These are phyloP conservation scores for Melitaea athalia DNA, from an alignment of 2,888 invertebrate genomes.

Conservation along the genomic window DNA sequence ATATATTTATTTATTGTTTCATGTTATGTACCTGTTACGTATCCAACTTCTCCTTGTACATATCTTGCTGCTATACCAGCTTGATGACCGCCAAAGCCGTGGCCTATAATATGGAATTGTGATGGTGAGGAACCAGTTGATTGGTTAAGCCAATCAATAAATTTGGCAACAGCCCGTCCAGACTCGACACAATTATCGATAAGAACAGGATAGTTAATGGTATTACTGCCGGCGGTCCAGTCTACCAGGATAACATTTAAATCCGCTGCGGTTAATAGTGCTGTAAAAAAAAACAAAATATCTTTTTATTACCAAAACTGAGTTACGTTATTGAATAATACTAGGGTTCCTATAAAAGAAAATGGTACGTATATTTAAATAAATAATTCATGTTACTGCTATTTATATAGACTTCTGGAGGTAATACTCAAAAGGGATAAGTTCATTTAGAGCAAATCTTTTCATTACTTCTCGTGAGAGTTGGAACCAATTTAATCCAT, in stretches of 20 bases:
- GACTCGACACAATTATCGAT: conserved; percentile 1
- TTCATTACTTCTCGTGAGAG: too few relatives aligned
- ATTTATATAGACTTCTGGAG: too few relatives aligned
- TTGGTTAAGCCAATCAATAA: conserved; percentile 8
- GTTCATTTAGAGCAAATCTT: too few relatives aligned
- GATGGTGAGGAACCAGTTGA: conserved; percentile 1
- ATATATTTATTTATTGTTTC: too few relatives aligned
- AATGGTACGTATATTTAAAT: too few relatives aligned
- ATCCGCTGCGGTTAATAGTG: conserved; percentile 1
- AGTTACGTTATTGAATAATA: not conserved
- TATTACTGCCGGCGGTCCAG: conserved; percentile 7
- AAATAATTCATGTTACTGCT: too few relatives aligned
- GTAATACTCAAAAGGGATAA: too few relatives aligned
- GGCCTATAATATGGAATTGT: conserved; percentile 8
- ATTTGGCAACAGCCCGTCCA: not conserved
- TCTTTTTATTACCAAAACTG: not conserved
- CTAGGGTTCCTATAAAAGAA: too few relatives aligned
- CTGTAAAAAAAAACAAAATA: not conserved
- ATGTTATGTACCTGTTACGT: not conserved
- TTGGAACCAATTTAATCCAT: too few relatives aligned
- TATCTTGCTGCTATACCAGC: conserved; percentile 3
- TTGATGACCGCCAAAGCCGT: conserved; percentile 4
- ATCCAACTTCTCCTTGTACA: not conserved
- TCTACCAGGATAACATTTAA: not conserved
- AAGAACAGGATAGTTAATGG: not conserved